phyloP scores from a whole-genome alignment of 2,113 vertebrate species.

The Coreoperca whiteheadi region DNA sequence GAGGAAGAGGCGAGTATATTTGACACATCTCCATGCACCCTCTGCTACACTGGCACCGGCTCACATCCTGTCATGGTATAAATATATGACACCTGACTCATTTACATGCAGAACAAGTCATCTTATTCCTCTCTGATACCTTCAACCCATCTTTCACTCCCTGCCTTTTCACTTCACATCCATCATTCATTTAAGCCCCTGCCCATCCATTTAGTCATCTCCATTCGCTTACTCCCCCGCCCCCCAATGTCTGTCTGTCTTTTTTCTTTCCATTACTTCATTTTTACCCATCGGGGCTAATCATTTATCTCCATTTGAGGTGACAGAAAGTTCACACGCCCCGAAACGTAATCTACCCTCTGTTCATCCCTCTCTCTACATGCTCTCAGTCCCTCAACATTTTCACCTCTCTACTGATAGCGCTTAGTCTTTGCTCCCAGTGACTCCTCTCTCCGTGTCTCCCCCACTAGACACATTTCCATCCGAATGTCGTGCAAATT shows the following conservation, averaged over 20 bases:
- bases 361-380: conserved; percentile 25
- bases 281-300: conserved; percentile 24
- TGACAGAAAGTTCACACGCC: conserved; percentile 55
- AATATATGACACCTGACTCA: conserved; percentile 29
- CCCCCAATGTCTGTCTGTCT: not conserved
- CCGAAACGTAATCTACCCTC: conserved; percentile 26
- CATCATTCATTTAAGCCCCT: conserved; percentile 55
- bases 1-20: conserved; percentile 15
- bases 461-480: too few species aligned
- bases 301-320: conserved; percentile 66
- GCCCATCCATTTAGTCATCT: conserved; percentile 39
- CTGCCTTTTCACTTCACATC: conserved; percentile 15
- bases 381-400: conserved; percentile 16
- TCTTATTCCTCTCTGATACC: conserved; percentile 9
- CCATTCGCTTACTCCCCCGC: conserved; percentile 8
- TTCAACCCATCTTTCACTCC: conserved; percentile 16
- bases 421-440: conserved; percentile 17
- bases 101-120: conserved; percentile 43
- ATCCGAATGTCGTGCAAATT: too few species aligned
- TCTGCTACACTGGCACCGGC: conserved; percentile 12
- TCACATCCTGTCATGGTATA: conserved; percentile 19
- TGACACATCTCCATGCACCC: conserved; percentile 21
- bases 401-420: not conserved
- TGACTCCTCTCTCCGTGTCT: not conserved
- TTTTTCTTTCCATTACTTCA: conserved; percentile 22